These are phyloP conservation scores for Patiria pectinifera DNA, from an alignment of 53 echinoderm and acorn worm genomes.

Conservation along the genomic window DNA sequence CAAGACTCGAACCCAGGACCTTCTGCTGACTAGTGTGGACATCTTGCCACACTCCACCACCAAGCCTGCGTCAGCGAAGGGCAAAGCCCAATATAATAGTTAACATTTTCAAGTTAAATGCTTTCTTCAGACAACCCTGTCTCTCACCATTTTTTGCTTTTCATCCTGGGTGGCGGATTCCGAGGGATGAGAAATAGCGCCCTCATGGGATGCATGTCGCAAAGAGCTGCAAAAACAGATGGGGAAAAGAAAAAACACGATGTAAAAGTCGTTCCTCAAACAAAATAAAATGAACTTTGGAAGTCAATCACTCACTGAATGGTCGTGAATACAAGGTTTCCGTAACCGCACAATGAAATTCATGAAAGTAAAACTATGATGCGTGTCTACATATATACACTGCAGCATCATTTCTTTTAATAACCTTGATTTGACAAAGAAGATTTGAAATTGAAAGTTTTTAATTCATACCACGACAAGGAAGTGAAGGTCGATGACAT, in stretches of 20 bases:
- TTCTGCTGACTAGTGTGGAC: too few species aligned
- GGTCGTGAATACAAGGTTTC: too few species aligned
- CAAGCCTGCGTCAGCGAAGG: not conserved
- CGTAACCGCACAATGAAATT: too few species aligned
- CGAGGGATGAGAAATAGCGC: conserved; percentile 98
- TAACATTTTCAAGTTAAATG: not conserved
- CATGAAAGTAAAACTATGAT: too few species aligned
- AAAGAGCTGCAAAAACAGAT: conserved; percentile 73
- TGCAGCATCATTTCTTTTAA: too few species aligned
- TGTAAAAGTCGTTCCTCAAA: not conserved
- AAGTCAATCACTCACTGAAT: not conserved
- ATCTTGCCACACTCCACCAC: not conserved
- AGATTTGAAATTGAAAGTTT: not conserved
- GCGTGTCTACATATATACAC: too few species aligned
- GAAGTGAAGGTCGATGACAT: not conserved
- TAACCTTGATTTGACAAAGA: not conserved
- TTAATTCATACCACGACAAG: not conserved
- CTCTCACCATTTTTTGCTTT: conserved; percentile 98
- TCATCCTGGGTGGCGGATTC: conserved; percentile 90
- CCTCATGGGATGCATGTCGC: conserved; percentile 99
- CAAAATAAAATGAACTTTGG: not conserved
- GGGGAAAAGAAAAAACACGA: not conserved
- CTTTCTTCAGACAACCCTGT: not conserved
- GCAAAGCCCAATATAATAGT: not conserved
- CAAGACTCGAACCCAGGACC: too few species aligned